phyloP scores from a whole-genome alignment of 2,888 invertebrate genomes.

The Drosophila meridionalis region DNA sequence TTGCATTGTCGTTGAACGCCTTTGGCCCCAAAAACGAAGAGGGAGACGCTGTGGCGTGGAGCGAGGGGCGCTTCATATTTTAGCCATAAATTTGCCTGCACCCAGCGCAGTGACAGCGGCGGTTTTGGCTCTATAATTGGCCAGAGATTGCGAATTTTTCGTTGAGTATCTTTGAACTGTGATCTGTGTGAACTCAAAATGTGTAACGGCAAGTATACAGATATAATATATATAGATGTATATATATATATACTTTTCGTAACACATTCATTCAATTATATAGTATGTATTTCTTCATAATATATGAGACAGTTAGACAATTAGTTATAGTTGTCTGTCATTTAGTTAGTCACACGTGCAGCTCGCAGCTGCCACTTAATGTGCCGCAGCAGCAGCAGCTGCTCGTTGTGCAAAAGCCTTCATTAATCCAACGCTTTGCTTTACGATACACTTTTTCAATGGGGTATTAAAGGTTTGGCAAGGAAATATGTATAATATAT shows the following conservation, averaged over 20 bases:
- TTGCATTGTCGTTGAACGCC: slow-evolving; percentile 54
- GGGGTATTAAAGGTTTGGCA: not conserved
- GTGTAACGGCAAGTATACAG: slow-evolving; percentile 27
- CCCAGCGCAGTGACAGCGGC: slow-evolving; percentile 20
- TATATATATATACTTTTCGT: not conserved
- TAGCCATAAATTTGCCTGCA: slow-evolving; percentile 50
- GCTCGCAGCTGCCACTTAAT: slow-evolving; percentile 34
- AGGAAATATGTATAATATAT: not conserved
- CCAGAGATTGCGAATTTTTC: slow-evolving; percentile 22
- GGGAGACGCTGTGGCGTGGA: too few relatives aligned
- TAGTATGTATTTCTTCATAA: slow-evolving; percentile 6
- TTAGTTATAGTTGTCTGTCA: slow-evolving; percentile 20
- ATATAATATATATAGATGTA: not conserved
- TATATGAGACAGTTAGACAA: slow-evolving; percentile 3
- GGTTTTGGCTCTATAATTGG: slow-evolving; percentile 56
- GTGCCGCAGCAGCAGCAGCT: slow-evolving; percentile 12
- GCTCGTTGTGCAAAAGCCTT: slow-evolving; percentile 55
- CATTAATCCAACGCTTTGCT: slow-evolving; percentile 34
- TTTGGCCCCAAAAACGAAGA: slow-evolving; percentile 25
- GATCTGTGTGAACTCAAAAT: slow-evolving; percentile 45
- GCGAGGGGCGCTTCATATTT: slow-evolving; percentile 33
- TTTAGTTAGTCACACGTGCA: slow-evolving; percentile 44
- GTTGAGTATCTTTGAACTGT: slow-evolving; percentile 22
- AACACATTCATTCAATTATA: not conserved
- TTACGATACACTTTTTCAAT: not conserved